These are phyloP conservation scores for Nixonia krombeini DNA, from an alignment of 1,140 invertebrate genomes.

Conservation along the genomic window DNA sequence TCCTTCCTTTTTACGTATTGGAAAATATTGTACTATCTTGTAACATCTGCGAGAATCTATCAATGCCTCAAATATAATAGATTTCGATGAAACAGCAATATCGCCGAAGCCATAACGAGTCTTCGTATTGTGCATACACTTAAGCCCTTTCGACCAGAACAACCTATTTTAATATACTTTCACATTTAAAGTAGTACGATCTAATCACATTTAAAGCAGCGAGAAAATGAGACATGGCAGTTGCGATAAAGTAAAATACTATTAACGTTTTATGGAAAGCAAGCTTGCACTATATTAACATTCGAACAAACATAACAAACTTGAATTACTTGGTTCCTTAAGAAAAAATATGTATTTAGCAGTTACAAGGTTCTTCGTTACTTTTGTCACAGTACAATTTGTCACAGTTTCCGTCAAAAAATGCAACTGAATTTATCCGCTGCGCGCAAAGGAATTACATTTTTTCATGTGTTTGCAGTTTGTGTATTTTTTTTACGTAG, in stretches of 20 bases:
- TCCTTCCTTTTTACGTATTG: not conserved
- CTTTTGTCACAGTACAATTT: no score
- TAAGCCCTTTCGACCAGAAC: slow-evolving; percentile 58
- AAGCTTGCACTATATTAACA: no score
- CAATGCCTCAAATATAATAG: slow-evolving; percentile 50
- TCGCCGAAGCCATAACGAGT: slow-evolving; percentile 67
- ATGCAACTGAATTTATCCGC: no score
- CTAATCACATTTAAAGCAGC: slow-evolving; percentile 23
- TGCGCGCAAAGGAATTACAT: no score
- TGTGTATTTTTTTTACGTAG: no score
- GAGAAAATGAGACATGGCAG: slow-evolving; percentile 12
- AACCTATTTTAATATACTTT: slow-evolving; percentile 51
- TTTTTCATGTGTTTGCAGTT: no score
- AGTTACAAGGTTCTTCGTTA: no score
- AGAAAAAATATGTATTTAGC: no score
- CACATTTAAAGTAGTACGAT: slow-evolving; percentile 22
- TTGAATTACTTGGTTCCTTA: no score
- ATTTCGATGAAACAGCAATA: slow-evolving; percentile 68
- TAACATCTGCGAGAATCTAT: slow-evolving; percentile 17
- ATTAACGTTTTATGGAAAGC: no score
- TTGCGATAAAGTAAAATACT: not conserved
- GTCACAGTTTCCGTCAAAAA: no score
- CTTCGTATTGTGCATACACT: slow-evolving; percentile 64
- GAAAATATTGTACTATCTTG: not conserved
- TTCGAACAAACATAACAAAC: no score